Evolutionary conservation across 2,888 invertebrate species (phyloP).

Genomic region (Sialis fuliginosa): DNA sequence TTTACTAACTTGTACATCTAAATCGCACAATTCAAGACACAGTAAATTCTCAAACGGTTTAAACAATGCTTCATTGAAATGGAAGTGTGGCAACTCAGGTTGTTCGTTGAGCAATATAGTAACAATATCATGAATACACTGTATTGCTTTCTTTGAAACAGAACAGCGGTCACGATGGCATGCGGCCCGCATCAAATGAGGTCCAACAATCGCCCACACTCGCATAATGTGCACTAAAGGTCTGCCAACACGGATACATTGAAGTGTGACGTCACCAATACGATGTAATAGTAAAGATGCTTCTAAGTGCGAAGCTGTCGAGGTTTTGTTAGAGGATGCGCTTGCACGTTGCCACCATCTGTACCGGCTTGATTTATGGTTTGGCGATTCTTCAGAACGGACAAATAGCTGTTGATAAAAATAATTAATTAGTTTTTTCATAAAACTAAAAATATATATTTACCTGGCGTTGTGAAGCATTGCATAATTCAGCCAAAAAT

Average conservation of each 20-base stretch:
- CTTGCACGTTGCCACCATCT: constrained; percentile 20
- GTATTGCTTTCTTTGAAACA: constrained; percentile 80
- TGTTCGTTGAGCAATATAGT: constrained; percentile 74
- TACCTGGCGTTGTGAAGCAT: constrained; percentile 70
- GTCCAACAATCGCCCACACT: constrained; percentile 82
- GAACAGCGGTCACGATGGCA: constrained; percentile 68
- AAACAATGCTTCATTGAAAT: constrained; percentile 86
- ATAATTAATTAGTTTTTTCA: not conserved
- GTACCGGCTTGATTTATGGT: constrained; percentile 21
- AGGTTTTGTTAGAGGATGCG: not conserved
- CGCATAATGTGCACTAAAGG: constrained; percentile 84
- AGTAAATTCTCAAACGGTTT: constrained; percentile 91
- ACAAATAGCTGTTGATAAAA: constrained; percentile 20
- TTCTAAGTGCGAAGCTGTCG: not conserved
- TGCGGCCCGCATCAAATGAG: constrained; percentile 90
- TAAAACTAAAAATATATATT: not conserved
- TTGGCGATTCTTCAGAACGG: constrained; percentile 23
- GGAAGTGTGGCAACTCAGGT: constrained; percentile 80
- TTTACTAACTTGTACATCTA: constrained; percentile 63
- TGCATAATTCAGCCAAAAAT: constrained; percentile 66
- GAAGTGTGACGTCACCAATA: constrained; percentile 74
- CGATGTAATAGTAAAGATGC: constrained; percentile 49
- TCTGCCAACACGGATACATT: constrained; percentile 69
- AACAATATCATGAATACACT: constrained; percentile 82
- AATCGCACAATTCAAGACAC: constrained; percentile 82